Conservation (phyloP, 2,113 vertebrate genomes). For the Delphinus delphis region DNA sequence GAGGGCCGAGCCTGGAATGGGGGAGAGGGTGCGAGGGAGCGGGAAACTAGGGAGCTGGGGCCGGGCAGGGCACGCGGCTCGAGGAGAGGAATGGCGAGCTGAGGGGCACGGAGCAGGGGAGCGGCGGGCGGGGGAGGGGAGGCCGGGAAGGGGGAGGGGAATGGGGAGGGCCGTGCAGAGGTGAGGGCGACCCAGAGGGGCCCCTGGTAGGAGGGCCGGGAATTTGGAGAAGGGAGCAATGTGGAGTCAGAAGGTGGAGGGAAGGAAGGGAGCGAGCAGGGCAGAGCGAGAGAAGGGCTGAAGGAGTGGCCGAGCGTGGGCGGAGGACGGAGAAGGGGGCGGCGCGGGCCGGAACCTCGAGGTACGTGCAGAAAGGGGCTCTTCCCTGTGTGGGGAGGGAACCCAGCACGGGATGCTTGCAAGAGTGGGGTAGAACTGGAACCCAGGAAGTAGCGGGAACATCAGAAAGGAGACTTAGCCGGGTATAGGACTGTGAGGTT, state of each 20-base stretch:
- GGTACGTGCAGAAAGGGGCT: conserved; percentile 60
- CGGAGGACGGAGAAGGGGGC: conserved; percentile 60
- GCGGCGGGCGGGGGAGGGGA: not conserved
- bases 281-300: conserved; percentile 30
- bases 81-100: conserved; percentile 72
- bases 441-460: conserved; percentile 22
- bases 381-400: not conserved
- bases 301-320: conserved; percentile 52
- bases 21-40: not conserved
- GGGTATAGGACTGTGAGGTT: not conserved
- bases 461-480: not conserved
- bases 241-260: conserved; percentile 5
- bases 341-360: conserved; percentile 62
- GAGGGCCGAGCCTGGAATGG: conserved; percentile 18
- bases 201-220: not conserved
- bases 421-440: not conserved
- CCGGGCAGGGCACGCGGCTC: conserved; percentile 54
- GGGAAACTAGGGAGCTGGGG: conserved; percentile 11
- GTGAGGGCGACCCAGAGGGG: not conserved
- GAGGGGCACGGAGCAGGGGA: conserved; percentile 65
- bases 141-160: not conserved
- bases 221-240: not conserved
- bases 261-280: not conserved
- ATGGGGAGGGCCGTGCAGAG: not conserved
- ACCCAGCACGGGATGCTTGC: not conserved